Evolutionary conservation across 2,797 vertebrate species (phyloP).

Genomic region (Sebastes taczanowskii): DNA sequence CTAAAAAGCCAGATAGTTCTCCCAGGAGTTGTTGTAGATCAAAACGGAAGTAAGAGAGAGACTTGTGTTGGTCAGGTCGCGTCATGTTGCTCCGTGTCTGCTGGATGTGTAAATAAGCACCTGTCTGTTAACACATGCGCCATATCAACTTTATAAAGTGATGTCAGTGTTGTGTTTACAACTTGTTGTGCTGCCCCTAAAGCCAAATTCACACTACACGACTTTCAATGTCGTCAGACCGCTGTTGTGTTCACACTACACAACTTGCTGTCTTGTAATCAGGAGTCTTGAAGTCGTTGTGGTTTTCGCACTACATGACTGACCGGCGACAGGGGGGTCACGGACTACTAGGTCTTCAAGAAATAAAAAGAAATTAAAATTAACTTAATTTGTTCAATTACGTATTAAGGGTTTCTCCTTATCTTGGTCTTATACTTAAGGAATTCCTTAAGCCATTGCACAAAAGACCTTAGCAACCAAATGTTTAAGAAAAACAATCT

Average conservation of each 20-base stretch:
- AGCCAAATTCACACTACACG: neutral
- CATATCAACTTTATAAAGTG: neutral
- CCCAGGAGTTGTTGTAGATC: neutral
- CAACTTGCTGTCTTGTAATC: neutral
- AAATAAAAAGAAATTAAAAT: fast-evolving
- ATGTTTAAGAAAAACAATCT: neutral
- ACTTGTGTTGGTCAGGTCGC: neutral
- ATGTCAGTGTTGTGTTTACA: neutral
- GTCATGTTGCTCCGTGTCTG: neutral
- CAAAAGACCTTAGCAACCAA: no score
- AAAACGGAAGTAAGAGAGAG: neutral
- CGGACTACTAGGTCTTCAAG: fast-evolving
- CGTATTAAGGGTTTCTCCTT: no score
- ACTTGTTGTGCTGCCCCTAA: neutral
- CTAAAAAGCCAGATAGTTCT: neutral
- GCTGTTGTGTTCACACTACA: neutral
- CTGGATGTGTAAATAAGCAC: neutral
- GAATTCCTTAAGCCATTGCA: no score
- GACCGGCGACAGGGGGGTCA: fast-evolving
- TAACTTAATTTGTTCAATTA: no score
- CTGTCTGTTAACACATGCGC: neutral
- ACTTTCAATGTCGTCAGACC: fast-evolving
- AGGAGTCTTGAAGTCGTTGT: fast-evolving
- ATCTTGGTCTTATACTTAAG: no score
- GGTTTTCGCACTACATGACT: neutral